Percentiles rank a stretch among this genome's conserved stretches.
phyloP scores from a whole-genome alignment of 2,797 vertebrate species.

The Platyrinchus mystaceus region DNA sequence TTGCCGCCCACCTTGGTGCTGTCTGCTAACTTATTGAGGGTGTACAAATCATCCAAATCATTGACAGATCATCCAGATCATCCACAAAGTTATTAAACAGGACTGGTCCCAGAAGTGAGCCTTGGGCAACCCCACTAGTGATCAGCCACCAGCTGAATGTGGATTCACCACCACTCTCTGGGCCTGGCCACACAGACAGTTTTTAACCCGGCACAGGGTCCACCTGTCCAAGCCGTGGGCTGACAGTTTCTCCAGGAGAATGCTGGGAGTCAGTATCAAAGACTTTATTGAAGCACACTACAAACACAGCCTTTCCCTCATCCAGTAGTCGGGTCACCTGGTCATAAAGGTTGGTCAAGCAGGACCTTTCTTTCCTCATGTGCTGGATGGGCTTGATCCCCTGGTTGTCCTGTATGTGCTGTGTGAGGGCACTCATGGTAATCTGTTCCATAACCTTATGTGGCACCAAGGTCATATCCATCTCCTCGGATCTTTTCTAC shows the following conservation, averaged over 20 bases:
- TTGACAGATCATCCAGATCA: not conserved
- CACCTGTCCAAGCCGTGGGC: not conserved
- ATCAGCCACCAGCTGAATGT: not conserved
- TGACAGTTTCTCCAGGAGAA: not conserved
- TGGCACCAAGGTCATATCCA: not conserved
- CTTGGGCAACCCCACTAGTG: not conserved
- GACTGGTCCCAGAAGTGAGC: not conserved
- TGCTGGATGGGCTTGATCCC: not conserved
- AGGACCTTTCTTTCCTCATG: not conserved
- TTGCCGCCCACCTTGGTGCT: not conserved
- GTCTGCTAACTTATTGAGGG: not conserved
- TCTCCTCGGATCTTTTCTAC: not conserved
- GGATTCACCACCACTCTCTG: not conserved
- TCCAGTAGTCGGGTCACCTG: not conserved
- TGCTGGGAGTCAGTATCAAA: not conserved
- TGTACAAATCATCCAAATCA: too few relatives aligned
- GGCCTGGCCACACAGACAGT: not conserved
- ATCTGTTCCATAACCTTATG: not conserved
- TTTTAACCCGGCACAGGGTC: not conserved
- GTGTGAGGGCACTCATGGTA: not conserved
- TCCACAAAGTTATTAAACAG: not conserved
- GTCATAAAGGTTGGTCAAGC: not conserved
- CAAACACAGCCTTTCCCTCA: not conserved
- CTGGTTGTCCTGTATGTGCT: not conserved
- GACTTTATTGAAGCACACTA: not conserved